These are phyloP conservation scores for Falco cherrug DNA, from an alignment of 2,797 vertebrate genomes.

Conservation along the genomic window DNA sequence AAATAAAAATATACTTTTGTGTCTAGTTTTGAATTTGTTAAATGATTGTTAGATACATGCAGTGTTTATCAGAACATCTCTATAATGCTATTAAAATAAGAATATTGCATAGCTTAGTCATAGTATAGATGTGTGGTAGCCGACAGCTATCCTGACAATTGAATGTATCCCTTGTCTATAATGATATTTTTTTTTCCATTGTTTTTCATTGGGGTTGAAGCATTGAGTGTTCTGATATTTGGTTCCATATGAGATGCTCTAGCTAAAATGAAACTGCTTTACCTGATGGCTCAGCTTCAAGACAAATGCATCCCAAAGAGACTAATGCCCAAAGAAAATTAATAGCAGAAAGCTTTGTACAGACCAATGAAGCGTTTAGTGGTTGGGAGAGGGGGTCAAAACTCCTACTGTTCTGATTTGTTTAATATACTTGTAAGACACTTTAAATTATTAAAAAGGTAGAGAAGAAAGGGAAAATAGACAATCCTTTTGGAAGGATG, in stretches of 20 bases:
- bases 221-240: conserved; percentile 10
- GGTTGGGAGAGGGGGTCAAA: neutral
- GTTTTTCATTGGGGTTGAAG: neutral
- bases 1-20: neutral
- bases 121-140: conserved; percentile 25
- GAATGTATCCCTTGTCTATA: neutral
- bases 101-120: neutral
- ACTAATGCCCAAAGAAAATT: conserved; percentile 12
- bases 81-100: neutral
- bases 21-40: neutral
- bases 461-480: neutral
- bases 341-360: conserved; percentile 9
- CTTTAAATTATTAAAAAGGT: conserved; percentile 13
- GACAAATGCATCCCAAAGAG: conserved; percentile 1
- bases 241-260: conserved; percentile 9
- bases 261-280: conserved; percentile 48
- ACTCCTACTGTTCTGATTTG: conserved; percentile 24
- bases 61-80: neutral
- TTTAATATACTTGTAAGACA: conserved; percentile 35
- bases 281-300: conserved; percentile 58
- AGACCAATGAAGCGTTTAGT: conserved; percentile 62
- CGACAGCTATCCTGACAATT: conserved; percentile 18
- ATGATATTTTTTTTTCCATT: neutral
- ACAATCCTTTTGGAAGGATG: neutral
- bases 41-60: neutral